A percentile compares a stretch with the other conserved stretches of the same genome.
Evolutionary conservation across 2,113 vertebrate genomes (phyloP).

Genomic region (Stigmatopora nigra): DNA sequence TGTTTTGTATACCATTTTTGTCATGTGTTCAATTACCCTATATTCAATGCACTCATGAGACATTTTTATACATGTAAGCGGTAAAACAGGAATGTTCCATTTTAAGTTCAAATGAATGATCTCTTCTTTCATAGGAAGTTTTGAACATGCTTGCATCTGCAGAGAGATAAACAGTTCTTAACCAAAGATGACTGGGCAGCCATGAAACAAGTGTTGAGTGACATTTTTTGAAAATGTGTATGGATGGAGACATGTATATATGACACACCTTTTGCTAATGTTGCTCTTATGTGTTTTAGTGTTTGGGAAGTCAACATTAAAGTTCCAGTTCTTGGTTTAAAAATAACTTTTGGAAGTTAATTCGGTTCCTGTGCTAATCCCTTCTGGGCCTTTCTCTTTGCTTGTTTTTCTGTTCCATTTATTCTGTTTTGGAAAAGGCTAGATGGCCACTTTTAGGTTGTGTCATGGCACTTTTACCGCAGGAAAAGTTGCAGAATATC

Average conservation of each 20-base stretch:
- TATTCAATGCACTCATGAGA: constrained; percentile 17
- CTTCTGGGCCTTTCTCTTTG: constrained; percentile 33
- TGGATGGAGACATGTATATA: constrained; percentile 1
- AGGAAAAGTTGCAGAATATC: not conserved
- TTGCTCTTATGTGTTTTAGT: constrained; percentile 35
- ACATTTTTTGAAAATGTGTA: constrained; percentile 10
- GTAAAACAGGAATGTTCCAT: constrained; percentile 5
- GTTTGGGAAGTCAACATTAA: constrained; percentile 62
- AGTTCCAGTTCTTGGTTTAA: constrained; percentile 67
- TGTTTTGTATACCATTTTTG: constrained; percentile 13
- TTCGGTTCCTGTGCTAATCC: constrained; percentile 40
- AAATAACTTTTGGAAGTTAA: constrained; percentile 63
- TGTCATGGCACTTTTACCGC: not conserved
- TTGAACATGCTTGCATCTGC: constrained; percentile 2
- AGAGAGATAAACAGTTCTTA: not conserved
- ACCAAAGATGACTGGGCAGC: constrained; percentile 3
- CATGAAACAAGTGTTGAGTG: constrained; percentile 10
- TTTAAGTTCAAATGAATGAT: constrained; percentile 11
- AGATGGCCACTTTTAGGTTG: constrained; percentile 4
- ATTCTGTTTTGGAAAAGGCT: constrained; percentile 35
- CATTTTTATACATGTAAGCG: not conserved
- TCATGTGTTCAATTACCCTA: constrained; percentile 29
- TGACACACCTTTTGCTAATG: constrained; percentile 18
- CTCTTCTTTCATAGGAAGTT: constrained; percentile 9
- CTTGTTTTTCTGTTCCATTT: constrained; percentile 43